A percentile compares a stretch with the other conserved stretches of the same genome.
Evolutionary conservation across 1,140 invertebrate species (phyloP).

Genomic region (Solenopsis invicta): DNA sequence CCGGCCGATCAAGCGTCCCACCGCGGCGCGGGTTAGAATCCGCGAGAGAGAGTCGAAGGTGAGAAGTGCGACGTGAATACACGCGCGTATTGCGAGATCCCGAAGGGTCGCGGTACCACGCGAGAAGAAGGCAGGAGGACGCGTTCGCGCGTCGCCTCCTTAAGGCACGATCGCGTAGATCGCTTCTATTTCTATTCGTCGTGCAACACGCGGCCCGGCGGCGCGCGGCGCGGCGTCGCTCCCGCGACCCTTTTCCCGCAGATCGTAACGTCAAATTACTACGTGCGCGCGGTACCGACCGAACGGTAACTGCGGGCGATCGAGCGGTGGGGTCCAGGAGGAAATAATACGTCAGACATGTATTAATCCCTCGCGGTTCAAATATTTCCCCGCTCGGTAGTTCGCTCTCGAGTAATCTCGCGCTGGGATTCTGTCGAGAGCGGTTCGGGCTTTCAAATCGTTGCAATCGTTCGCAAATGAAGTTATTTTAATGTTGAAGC

Average conservation of each 20-base stretch:
- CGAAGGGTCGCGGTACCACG: conserved; percentile 42
- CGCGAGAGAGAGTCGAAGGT: conserved; percentile 73
- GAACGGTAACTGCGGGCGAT: conserved; percentile 59
- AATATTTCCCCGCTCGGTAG: conserved; percentile 63
- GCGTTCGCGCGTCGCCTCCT: conserved; percentile 37
- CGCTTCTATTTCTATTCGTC: conserved; percentile 73
- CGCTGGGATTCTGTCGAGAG: conserved; percentile 29
- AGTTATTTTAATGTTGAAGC: conserved; percentile 11
- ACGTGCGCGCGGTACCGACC: conserved; percentile 61
- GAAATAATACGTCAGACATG: conserved; percentile 62
- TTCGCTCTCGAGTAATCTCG: conserved; percentile 50
- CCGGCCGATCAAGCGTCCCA: conserved; percentile 69
- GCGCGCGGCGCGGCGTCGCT: conserved; percentile 24
- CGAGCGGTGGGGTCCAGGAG: conserved; percentile 13
- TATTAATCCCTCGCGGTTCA: conserved; percentile 64
- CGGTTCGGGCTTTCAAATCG: conserved; percentile 10
- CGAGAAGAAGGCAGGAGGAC: conserved; percentile 30
- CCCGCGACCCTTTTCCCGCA: conserved; percentile 57
- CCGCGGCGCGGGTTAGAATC: conserved; percentile 72
- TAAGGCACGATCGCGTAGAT: conserved; percentile 38
- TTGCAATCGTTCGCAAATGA: conserved; percentile 49
- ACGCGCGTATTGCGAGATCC: conserved; percentile 57
- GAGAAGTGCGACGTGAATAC: conserved; percentile 67
- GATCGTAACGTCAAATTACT: conserved; percentile 74
- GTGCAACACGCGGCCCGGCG: conserved; percentile 62